Percentiles rank a stretch among this genome's conserved stretches.
Conservation (phyloP, 2,113 vertebrate genomes). For the Chamaea fasciata region DNA sequence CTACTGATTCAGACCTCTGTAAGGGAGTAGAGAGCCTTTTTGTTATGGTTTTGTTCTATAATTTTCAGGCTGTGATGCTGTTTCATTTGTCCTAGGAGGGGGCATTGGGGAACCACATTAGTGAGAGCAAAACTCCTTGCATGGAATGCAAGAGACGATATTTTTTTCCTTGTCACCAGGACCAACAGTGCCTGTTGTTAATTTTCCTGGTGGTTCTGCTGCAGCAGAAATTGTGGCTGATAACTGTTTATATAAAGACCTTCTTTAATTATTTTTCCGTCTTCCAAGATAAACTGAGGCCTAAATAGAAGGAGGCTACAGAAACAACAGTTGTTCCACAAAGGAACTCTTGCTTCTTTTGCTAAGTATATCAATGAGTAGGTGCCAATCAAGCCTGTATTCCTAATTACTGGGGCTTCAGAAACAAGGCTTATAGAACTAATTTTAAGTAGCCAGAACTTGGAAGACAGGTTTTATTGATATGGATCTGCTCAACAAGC, state of each 20-base stretch:
- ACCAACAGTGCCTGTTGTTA: not conserved
- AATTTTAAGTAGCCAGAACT: not conserved
- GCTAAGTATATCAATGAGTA: not conserved
- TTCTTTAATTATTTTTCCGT: not conserved
- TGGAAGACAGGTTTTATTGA: constrained; percentile 20
- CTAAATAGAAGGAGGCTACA: not conserved
- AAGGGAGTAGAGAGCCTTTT: not conserved
- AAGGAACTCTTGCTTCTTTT: not conserved
- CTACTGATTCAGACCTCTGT: not conserved
- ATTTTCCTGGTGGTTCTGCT: not conserved
- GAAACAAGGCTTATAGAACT: not conserved
- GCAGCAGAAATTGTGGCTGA: not conserved
- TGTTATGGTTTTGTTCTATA: not conserved
- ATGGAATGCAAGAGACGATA: not conserved
- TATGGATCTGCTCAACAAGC: not conserved
- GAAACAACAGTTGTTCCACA: not conserved
- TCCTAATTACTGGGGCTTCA: not conserved
- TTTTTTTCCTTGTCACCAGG: not conserved
- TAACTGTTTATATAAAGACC: not conserved
- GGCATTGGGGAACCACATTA: rapidly evolving
- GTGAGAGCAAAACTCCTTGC: not conserved
- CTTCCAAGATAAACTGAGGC: not conserved
- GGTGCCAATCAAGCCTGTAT: not conserved
- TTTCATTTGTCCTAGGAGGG: not conserved
- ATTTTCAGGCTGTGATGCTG: not conserved